A percentile compares a stretch with the other conserved stretches of the same genome.
Conservation (phyloP, 30 jellyfish, hydroid and myxozoan genomes). For the Cassiopea andromeda region DNA sequence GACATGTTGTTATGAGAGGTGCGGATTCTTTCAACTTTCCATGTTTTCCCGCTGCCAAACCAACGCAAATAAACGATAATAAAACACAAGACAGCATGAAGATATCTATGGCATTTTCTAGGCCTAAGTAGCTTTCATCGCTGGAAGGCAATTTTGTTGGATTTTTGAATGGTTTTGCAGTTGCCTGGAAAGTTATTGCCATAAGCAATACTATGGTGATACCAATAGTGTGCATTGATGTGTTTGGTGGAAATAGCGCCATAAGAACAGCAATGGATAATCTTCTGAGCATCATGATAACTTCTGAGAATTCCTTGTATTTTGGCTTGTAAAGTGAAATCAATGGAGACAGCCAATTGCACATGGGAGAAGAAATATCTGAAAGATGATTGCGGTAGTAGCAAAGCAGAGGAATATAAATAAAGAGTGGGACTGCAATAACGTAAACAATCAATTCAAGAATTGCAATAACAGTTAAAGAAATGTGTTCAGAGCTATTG, state of each 20-base stretch:
- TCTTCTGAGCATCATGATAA: slow-evolving; percentile 25
- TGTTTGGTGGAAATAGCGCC: slow-evolving; percentile 19
- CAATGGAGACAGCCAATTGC: slow-evolving; percentile 54
- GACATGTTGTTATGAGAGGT: no score
- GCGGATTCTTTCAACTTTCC: no score
- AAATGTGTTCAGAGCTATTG: not conserved
- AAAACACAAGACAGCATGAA: no score
- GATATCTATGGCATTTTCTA: no score
- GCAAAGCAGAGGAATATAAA: slow-evolving; percentile 52
- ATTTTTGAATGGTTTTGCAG: no score
- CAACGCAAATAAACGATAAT: no score
- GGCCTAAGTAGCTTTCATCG: no score
- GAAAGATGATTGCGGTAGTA: slow-evolving; percentile 15
- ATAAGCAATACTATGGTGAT: no score
- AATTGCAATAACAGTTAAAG: slow-evolving; percentile 14
- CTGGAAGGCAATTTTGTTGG: no score
- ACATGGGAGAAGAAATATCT: not conserved
- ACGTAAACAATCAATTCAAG: slow-evolving; percentile 31
- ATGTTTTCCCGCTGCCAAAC: no score
- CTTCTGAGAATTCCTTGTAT: slow-evolving; percentile 29
- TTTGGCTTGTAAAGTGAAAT: slow-evolving; percentile 22
- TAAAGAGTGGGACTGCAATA: slow-evolving; percentile 45
- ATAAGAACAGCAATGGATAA: slow-evolving; percentile 37
- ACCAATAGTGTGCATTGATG: slow-evolving; percentile 6
- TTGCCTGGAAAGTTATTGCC: no score